Conservation (phyloP, 2,888 invertebrate species). For the Thumatha senex region DNA sequence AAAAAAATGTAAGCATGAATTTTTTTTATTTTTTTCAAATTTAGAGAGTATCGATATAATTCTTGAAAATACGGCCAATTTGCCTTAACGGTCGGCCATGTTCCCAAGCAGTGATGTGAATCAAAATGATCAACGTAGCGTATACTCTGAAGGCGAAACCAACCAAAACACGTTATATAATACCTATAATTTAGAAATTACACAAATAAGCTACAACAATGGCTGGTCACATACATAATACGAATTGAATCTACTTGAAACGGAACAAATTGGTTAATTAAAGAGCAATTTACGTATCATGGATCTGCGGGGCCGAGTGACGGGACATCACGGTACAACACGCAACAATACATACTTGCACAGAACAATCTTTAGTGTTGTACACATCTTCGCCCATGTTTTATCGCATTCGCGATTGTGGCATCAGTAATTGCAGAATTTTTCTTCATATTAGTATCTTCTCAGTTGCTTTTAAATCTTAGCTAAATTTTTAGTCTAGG, state of each 20-base stretch:
- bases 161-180: slow-evolving; percentile 25
- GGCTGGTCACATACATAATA: slow-evolving; percentile 40
- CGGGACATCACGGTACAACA: slow-evolving; percentile 38
- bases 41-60: not conserved
- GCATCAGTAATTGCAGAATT: not conserved
- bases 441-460: too few relatives aligned
- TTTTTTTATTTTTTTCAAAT: not conserved
- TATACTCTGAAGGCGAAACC: slow-evolving; percentile 19
- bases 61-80: not conserved
- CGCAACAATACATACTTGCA: slow-evolving; percentile 19
- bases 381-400: not conserved
- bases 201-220: slow-evolving; percentile 47
- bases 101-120: slow-evolving; percentile 16
- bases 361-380: slow-evolving; percentile 7
- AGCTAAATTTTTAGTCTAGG: too few relatives aligned
- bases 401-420: not conserved
- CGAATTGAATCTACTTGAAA: slow-evolving; percentile 57
- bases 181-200: slow-evolving; percentile 43
- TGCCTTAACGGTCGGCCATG: slow-evolving; percentile 4
- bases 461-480: too few relatives aligned
- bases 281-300: slow-evolving; percentile 66
- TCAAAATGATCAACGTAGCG: slow-evolving; percentile 20
- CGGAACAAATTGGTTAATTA: slow-evolving; percentile 76
- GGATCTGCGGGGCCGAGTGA: slow-evolving; percentile 38
- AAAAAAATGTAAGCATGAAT: not conserved